phyloP scores from a whole-genome alignment of 35 echinoderm and acorn worm species.

The Heliocidaris erythrogramma region DNA sequence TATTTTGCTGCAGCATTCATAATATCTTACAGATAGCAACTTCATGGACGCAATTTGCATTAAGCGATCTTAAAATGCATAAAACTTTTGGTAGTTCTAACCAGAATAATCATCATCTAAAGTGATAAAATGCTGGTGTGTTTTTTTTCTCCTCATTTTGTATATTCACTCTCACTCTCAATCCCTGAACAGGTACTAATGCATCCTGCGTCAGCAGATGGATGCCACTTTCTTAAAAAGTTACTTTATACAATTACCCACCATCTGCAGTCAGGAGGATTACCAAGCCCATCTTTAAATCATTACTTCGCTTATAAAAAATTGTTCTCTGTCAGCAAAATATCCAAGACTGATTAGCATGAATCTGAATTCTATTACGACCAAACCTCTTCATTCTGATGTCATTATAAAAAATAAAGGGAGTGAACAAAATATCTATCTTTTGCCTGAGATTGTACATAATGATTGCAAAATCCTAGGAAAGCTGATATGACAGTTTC shows the following conservation, averaged over 20 bases:
- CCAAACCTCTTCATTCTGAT: too few relatives aligned
- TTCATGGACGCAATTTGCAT: too few relatives aligned
- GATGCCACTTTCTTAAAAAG: neutral
- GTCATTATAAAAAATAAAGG: neutral
- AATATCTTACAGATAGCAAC: too few relatives aligned
- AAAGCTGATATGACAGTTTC: too few relatives aligned
- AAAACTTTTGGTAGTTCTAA: too few relatives aligned
- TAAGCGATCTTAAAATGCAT: too few relatives aligned
- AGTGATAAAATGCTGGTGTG: too few relatives aligned
- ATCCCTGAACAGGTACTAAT: neutral
- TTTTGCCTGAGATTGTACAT: neutral
- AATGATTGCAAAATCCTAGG: too few relatives aligned
- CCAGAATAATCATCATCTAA: too few relatives aligned
- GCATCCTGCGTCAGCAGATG: neutral
- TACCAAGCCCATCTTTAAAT: neutral
- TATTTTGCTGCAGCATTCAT: too few relatives aligned
- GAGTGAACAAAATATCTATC: neutral
- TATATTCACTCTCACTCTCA: neutral
- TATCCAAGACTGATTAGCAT: neutral
- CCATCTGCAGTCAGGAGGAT: neutral
- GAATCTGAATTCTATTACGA: neutral
- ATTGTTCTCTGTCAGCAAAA: neutral
- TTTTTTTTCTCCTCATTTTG: too few relatives aligned
- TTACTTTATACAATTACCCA: neutral
- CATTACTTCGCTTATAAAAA: neutral